Conservation (phyloP, 2,888 invertebrate genomes). For the Diaphora mendica region DNA sequence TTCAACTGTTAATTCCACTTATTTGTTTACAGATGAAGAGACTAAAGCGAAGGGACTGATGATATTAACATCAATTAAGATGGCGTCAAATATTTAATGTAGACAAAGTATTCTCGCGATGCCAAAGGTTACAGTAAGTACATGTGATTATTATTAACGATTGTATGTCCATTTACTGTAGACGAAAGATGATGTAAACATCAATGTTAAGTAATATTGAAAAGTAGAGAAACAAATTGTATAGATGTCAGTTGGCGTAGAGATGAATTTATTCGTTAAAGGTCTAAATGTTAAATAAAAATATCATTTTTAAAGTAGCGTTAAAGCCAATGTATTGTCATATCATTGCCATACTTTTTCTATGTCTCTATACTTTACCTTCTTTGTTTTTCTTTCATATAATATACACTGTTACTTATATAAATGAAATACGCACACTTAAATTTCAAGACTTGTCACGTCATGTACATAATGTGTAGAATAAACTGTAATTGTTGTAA, state of each 20-base stretch:
- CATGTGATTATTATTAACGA: constrained; percentile 73
- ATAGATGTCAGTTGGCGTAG: constrained; percentile 71
- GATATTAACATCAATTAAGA: constrained; percentile 53
- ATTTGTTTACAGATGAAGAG: constrained; percentile 78
- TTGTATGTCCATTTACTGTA: constrained; percentile 86
- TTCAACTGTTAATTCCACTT: not conserved
- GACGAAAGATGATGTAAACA: constrained; percentile 64
- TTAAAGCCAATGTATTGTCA: constrained; percentile 49
- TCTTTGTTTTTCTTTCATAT: constrained; percentile 44
- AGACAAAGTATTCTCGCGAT: constrained; percentile 69
- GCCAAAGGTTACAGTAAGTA: constrained; percentile 75
- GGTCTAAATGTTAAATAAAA: constrained; percentile 58
- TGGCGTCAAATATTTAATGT: constrained; percentile 46
- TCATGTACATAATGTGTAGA: constrained; percentile 67
- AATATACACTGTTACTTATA: constrained; percentile 56
- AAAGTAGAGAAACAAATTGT: constrained; percentile 56
- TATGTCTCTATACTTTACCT: constrained; percentile 43
- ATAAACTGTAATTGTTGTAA: constrained; percentile 71
- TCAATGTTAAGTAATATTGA: constrained; percentile 64
- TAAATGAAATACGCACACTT: constrained; percentile 74
- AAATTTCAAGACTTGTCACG: constrained; percentile 80
- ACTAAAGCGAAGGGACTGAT: constrained; percentile 58
- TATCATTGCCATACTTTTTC: constrained; percentile 57
- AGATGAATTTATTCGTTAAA: constrained; percentile 71
- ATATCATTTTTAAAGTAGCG: constrained; percentile 43